Conservation (phyloP, 2,113 vertebrate genomes). For the Eubucco bourcierii region DNA sequence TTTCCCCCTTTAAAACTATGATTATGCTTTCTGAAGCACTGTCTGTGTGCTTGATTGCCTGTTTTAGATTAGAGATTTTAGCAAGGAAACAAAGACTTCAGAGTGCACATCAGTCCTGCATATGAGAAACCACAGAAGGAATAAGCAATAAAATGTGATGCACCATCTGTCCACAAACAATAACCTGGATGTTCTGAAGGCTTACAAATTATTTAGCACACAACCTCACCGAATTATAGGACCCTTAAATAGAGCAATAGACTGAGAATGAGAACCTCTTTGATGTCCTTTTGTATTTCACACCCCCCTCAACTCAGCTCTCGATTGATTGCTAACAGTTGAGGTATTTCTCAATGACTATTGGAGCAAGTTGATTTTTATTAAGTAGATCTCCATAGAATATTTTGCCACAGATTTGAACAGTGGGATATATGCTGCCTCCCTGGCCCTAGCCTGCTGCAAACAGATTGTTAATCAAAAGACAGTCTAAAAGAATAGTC, state of each 20-base stretch:
- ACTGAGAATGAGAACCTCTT: slow-evolving; percentile 62
- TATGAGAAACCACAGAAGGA: slow-evolving; percentile 90
- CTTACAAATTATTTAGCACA: slow-evolving; percentile 89
- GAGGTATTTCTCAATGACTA: slow-evolving; percentile 73
- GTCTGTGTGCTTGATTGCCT: slow-evolving; percentile 80
- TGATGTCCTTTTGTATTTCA: slow-evolving; percentile 58
- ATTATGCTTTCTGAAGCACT: slow-evolving; percentile 78
- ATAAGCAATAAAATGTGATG: slow-evolving; percentile 90
- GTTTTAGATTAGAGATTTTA: slow-evolving; percentile 83
- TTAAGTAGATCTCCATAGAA: slow-evolving; percentile 49
- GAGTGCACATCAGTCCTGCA: slow-evolving; percentile 79
- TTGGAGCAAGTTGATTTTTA: slow-evolving; percentile 72
- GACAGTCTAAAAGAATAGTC: slow-evolving; percentile 58
- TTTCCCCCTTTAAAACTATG: slow-evolving; percentile 73
- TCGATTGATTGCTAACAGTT: slow-evolving; percentile 71
- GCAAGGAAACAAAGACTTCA: slow-evolving; percentile 82
- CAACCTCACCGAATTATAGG: slow-evolving; percentile 78
- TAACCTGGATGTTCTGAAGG: slow-evolving; percentile 87
- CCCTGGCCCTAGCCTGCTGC: slow-evolving; percentile 52
- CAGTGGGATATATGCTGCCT: slow-evolving; percentile 24
- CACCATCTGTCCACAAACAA: slow-evolving; percentile 93
- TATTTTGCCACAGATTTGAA: slow-evolving; percentile 51
- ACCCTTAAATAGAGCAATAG: slow-evolving; percentile 74
- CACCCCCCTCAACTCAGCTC: slow-evolving; percentile 4
- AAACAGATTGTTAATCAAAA: slow-evolving; percentile 73